Evolutionary conservation across 2,113 vertebrate genomes (phyloP), one percentile per base, ranked within the genome.

Genomic region (Cebus imitator): DNA sequence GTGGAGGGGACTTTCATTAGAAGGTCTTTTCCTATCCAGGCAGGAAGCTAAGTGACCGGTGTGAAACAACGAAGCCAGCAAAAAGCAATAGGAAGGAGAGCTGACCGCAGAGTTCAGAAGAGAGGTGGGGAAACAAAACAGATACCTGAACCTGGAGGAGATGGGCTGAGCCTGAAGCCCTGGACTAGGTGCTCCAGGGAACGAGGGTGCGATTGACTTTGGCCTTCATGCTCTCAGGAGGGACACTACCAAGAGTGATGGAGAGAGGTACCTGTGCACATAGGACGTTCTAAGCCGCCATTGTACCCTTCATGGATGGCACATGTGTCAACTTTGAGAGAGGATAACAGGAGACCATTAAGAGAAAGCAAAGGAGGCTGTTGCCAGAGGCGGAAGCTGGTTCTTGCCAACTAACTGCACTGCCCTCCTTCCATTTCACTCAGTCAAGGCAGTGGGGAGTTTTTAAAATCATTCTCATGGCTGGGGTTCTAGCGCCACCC

Each of bases 41-140:
- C 86, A 96, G 94, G 96, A 96, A 96, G 83, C 73, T 5, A 43
- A 84, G 55, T 68, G 96, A 81, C 89, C 8, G 10, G 50, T 30
- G 70, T 4, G 96, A 95, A 95, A 92, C 83, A 81, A 79, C 27
- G 25, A 30, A 95, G 83, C 83, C 9, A 76, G 72, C 50, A 88
- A 55, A 30, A 21, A 90, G 96, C 55, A 78, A 58, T 35, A 85
- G 97, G 75, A 96, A 90, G 35, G 10, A 1, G 70, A 18, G 23
- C 80, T 73, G 88, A 70, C 80, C 94, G 35, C 10, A 1, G 78
- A 72, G 76, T 93, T 87, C 73, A 85, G 48, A 88, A 95, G 30
- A 92, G 55, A 27, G 43, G 55, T 64, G 1, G n/a, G 35, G 50
- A 50, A 94, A 70, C 40, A 55, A 75, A 88, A 52, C 76, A 57